These are phyloP conservation scores for Capitulum mitella DNA, from an alignment of 2,888 invertebrate genomes.

Conservation along the genomic window DNA sequence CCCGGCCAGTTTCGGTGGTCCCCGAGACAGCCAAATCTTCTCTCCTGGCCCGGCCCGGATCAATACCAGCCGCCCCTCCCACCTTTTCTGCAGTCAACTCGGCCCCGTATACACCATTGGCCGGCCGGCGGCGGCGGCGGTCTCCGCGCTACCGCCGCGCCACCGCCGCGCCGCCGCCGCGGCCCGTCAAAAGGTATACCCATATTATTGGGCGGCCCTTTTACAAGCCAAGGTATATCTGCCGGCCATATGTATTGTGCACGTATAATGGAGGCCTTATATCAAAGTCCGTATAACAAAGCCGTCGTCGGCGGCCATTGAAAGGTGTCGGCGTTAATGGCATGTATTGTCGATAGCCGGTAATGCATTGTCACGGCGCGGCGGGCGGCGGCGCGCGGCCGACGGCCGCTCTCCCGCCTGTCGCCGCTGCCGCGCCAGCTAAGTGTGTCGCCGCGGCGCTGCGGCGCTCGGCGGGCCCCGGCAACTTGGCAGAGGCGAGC, in stretches of 20 bases:
- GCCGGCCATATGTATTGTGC: constrained; percentile 13
- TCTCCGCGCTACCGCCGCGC: too few species aligned
- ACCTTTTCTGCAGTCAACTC: constrained; percentile 24
- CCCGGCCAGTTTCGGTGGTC: constrained; percentile 9
- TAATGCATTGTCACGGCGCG: constrained; percentile 4
- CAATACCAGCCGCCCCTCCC: constrained; percentile 23
- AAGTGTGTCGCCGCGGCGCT: neutral
- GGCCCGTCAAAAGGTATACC: neutral
- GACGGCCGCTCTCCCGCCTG: neutral
- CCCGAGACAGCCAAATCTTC: constrained; percentile 4
- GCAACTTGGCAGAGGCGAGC: too few species aligned
- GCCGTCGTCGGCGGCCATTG: neutral
- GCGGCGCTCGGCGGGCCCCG: neutral
- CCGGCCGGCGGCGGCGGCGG: neutral
- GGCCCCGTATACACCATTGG: neutral
- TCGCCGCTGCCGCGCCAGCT: neutral
- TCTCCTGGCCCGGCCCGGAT: constrained; percentile 9
- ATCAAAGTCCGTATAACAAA: neutral
- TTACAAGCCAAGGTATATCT: constrained; percentile 24
- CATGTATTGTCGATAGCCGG: constrained; percentile 20
- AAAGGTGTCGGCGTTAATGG: constrained; percentile 19
- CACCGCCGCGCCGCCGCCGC: neutral
- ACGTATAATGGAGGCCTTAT: constrained; percentile 12
- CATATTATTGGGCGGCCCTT: neutral
- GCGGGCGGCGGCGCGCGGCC: neutral